Base-by-base conservation (phyloP, 2,797 vertebrate genomes). In the Pangasius sanitwongsei region DNA sequence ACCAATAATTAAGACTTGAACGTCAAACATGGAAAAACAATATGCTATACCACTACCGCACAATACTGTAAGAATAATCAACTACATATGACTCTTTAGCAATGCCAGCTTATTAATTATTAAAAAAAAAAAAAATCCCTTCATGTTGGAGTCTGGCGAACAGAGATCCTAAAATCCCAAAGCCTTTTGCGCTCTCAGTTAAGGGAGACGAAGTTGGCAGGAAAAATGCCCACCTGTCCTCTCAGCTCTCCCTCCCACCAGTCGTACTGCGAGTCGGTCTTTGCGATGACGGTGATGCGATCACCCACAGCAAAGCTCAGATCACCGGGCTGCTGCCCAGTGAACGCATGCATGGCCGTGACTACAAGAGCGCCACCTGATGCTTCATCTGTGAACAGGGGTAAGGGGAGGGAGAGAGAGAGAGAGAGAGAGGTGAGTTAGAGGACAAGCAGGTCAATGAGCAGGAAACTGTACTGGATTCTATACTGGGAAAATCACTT, bases 201-300 rank as follows among this genome's bases (percentile, higher is more conserved):
- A 87, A 90, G 93, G 0, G 97, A 93, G 87, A 98, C 97, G 37
- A 98, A 99, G 96, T 99, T 99, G 85, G 98, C 98, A 34, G 98
- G 98, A 86, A 99, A 99, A 92, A 99, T 98, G 28, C 98, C 98
- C n/a, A 96, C 96, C 53, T 94, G 94, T 5, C 97, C 97, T 69
- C 95, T 93, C 74, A 96, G 89, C 37, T 89, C 95, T 72, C 98
- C 98, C 93, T 99, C 98, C 98, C 98, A 99, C 98, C 98, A 99
- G 92, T 99, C 98, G 67, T 97, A 98, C 93, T 98, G 96, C 0
- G 97, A 97, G 34, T 97, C 96, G 0, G 97, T 98, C 94, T 97
- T 97, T 13, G 97, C 97, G 87, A 95, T 90, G 75, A 99, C 96
- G 0, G 94, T 97, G 93, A 99, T 99, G 89, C 89, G 96, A 92